Base-by-base conservation (phyloP, 2,888 invertebrate genomes). In the Hemicrepidius hirtus region DNA sequence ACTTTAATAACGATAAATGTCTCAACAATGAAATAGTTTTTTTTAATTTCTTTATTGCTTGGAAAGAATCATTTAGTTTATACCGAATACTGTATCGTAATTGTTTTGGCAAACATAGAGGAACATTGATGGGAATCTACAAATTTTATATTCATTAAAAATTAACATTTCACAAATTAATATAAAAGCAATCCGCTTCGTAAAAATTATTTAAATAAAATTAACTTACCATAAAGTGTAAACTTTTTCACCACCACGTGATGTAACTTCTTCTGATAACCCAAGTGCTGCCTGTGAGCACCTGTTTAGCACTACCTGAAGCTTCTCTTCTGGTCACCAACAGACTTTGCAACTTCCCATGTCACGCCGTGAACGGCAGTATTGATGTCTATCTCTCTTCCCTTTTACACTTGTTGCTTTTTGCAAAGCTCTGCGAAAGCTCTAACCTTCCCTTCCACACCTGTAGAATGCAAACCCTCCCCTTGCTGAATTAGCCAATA, bases 351-450 rank as follows among this genome's bases (percentile, higher is more conserved):
- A 73, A 73, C 70, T 74, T 74, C 70, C 66, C 66, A 70, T 70
- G 67, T 53, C 70, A 70, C 62, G 69, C 67, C 35, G 41, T 50
- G 49, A 73, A 67, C 63, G 67, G 37, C 62, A 74, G 73, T 74
- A 70, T 74, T 70, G 73, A 74, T 74, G 69, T 69, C 73, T 65
- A 68, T 62, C 69, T 67, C 69, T 74, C 66, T 67, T 64, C 70
- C 67, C 63, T 44, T 59, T 70, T 74, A 63, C 70, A 74, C 73
- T 74, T 74, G 73, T 74, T 74, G 73, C 73, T 70, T 73, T 53
- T 66, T 35, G 53, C 60, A 64, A 72, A 71, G 60, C 63, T 46
- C 63, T 32, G 24, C 60, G 40, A 63, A 67, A 62, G 50, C 69
- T 70, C 70, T 44, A 70, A 67, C 60, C 67, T 70, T 69, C 49